A percentile compares a stretch with the other conserved stretches of the same genome.
These are phyloP conservation scores for Ascidia mentula DNA, from an alignment of 23 tunicate genomes.

Conservation along the genomic window DNA sequence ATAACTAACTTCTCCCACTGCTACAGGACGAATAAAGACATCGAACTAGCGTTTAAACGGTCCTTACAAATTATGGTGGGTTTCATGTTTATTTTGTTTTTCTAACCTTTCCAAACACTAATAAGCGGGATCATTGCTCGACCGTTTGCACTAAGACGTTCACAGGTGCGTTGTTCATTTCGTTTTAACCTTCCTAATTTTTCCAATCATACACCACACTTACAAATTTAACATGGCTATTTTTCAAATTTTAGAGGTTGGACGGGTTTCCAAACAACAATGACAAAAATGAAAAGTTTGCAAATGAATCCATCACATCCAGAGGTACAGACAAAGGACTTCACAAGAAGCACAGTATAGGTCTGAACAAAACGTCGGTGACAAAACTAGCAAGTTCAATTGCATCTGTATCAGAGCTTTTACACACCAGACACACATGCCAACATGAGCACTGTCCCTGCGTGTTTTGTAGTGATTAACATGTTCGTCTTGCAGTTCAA, in stretches of 20 bases:
- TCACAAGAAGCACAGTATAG: background rate
- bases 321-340: background rate
- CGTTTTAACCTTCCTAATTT: too few relatives aligned
- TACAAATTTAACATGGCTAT: too few relatives aligned
- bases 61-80: slow-evolving; percentile 35
- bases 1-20: slow-evolving; percentile 51
- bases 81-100: too few relatives aligned
- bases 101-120: too few relatives aligned
- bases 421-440: background rate
- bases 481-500: too few relatives aligned
- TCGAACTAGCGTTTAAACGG: slow-evolving; percentile 50
- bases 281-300: background rate
- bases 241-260: background rate
- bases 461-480: background rate
- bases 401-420: background rate
- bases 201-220: too few relatives aligned
- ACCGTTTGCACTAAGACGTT: too few relatives aligned
- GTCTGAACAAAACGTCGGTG: background rate
- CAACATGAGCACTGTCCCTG: background rate
- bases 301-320: background rate
- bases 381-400: background rate
- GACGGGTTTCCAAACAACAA: background rate
- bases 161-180: too few relatives aligned
- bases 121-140: too few relatives aligned
- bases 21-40: slow-evolving; percentile 25